A percentile compares a stretch with the other conserved stretches of the same genome.
These are phyloP conservation scores for Bettongia penicillata DNA, from an alignment of 2,113 vertebrate genomes.

Conservation along the genomic window DNA sequence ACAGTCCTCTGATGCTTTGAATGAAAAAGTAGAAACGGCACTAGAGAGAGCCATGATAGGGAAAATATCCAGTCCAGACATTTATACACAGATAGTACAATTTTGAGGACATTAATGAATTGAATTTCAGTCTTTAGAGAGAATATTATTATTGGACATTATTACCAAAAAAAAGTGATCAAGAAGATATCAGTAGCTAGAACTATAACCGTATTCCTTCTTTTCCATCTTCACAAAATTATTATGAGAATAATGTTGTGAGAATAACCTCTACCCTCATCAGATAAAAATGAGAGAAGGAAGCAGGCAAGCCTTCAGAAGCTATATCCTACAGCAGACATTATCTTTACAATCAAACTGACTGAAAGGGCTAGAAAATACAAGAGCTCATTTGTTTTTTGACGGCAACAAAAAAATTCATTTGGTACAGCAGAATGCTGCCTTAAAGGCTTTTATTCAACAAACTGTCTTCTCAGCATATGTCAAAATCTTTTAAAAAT, in stretches of 20 bases:
- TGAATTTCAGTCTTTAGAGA: background rate
- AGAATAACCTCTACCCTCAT: background rate
- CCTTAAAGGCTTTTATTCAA: background rate
- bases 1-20: background rate
- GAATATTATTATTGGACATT: background rate
- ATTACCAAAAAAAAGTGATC: background rate
- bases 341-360: background rate
- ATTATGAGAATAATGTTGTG: background rate
- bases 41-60: background rate
- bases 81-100: background rate
- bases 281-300: background rate
- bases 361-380: background rate
- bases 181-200: background rate
- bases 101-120: background rate
- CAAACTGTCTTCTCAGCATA: background rate
- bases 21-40: background rate
- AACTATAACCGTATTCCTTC: background rate
- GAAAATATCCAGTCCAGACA: background rate
- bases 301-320: background rate
- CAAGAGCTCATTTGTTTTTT: background rate
- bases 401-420: background rate
- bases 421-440: background rate
- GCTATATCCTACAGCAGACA: background rate
- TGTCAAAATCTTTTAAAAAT: background rate
- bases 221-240: background rate